A percentile compares a stretch with the other conserved stretches of the same genome.
Evolutionary conservation across 2,797 vertebrate species (phyloP).

Genomic region (Apodemus agrarius): DNA sequence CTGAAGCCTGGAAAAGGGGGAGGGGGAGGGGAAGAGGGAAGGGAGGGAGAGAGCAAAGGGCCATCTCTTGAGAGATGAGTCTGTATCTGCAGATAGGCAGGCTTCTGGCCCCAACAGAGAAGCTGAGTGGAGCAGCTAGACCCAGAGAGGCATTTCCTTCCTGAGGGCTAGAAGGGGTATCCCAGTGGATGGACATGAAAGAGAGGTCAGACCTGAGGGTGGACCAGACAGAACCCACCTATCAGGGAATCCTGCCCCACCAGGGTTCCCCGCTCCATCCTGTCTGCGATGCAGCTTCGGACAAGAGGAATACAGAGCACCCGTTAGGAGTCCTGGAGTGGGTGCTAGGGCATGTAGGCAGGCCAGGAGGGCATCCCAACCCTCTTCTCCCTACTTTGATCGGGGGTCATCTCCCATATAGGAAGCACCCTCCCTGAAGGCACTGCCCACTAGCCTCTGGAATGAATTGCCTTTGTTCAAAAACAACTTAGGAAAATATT

Average conservation of each 20-base stretch:
- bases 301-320: not conserved
- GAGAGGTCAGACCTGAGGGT: not conserved
- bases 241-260: not conserved
- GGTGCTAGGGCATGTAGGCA: no score
- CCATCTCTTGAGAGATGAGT: not conserved
- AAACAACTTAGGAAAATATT: conserved; percentile 52
- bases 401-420: not conserved
- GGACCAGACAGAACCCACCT: not conserved
- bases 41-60: not conserved
- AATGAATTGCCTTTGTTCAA: not conserved
- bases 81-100: rapidly evolving
- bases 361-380: not conserved
- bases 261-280: not conserved
- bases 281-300: rapidly evolving
- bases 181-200: rapidly evolving
- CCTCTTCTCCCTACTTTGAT: rapidly evolving
- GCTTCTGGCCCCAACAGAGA: not conserved
- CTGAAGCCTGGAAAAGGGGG: not conserved
- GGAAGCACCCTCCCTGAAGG: not conserved
- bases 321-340: not conserved
- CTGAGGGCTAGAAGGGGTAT: not conserved
- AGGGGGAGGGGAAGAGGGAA: no score
- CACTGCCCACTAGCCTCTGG: no score
- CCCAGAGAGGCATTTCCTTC: rapidly evolving
- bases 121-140: not conserved